Conservation (phyloP, 2,113 vertebrate species). For the Ammospiza caudacuta region DNA sequence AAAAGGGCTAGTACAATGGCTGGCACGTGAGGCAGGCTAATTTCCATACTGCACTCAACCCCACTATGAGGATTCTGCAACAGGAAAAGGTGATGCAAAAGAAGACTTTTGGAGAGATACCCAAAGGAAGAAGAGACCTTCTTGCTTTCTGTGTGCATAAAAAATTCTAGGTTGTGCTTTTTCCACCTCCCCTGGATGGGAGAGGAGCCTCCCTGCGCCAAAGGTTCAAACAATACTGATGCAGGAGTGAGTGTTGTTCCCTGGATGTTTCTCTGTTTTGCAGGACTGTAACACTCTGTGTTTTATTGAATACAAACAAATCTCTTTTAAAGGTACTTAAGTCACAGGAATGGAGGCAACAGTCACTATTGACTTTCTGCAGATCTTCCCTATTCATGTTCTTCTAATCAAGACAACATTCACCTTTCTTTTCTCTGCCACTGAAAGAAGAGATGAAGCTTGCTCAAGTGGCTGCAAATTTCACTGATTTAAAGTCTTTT, state of each 20-base stretch:
- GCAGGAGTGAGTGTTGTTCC: neutral
- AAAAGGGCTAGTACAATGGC: neutral
- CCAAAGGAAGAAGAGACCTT: neutral
- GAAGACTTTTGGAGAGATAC: neutral
- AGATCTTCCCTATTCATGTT: neutral
- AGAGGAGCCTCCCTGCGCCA: neutral
- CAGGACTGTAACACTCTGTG: neutral
- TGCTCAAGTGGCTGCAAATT: neutral
- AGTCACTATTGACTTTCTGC: neutral
- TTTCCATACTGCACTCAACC: neutral
- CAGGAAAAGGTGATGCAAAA: neutral
- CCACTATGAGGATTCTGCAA: neutral
- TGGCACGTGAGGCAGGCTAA: constrained; percentile 11
- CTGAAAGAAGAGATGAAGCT: neutral
- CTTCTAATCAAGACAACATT: neutral
- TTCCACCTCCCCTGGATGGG: neutral
- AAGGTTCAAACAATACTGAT: neutral
- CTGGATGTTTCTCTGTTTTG: neutral
- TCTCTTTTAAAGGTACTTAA: neutral
- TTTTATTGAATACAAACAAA: neutral
- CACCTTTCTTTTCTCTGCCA: neutral
- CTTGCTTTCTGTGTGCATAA: neutral
- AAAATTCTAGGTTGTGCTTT: neutral
- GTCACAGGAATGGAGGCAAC: neutral
- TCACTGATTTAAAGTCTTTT: neutral